Percentiles rank a stretch among this genome's conserved stretches.
These are phyloP conservation scores for Amphimallon solstitiale DNA, from an alignment of 2,888 invertebrate species.

Conservation along the genomic window DNA sequence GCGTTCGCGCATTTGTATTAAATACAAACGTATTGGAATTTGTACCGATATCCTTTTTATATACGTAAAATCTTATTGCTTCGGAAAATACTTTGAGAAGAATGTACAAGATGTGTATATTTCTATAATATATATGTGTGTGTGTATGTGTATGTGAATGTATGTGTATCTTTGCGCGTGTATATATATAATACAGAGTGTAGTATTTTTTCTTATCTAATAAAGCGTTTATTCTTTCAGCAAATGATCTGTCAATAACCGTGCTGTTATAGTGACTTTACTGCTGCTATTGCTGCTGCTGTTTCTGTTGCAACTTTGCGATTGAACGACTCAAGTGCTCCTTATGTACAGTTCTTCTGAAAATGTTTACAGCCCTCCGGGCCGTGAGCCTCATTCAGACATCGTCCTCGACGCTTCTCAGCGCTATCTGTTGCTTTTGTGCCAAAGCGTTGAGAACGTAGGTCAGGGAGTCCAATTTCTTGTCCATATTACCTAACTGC, in stretches of 20 bases:
- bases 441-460: constrained; percentile 69
- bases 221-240: constrained; percentile 33
- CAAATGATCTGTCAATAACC: constrained; percentile 14
- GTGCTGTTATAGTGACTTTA: constrained; percentile 3
- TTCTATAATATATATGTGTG: background rate
- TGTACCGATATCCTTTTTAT: background rate
- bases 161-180: background rate
- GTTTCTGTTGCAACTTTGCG: constrained; percentile 2
- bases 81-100: constrained; percentile 32
- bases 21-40: background rate
- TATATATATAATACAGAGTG: too few relatives aligned
- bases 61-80: constrained; percentile 29
- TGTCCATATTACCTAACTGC: constrained; percentile 70
- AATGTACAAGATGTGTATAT: background rate
- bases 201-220: constrained; percentile 16
- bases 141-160: background rate
- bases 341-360: constrained; percentile 17
- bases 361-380: constrained; percentile 36
- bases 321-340: constrained; percentile 6
- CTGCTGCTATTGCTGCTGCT: too few relatives aligned
- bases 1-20: background rate
- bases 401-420: constrained; percentile 65
- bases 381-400: constrained; percentile 57
- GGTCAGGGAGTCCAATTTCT: constrained; percentile 71
- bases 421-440: constrained; percentile 67